Evolutionary conservation across 2,113 vertebrate genomes (phyloP).

Genomic region (Anseranas semipalmata): DNA sequence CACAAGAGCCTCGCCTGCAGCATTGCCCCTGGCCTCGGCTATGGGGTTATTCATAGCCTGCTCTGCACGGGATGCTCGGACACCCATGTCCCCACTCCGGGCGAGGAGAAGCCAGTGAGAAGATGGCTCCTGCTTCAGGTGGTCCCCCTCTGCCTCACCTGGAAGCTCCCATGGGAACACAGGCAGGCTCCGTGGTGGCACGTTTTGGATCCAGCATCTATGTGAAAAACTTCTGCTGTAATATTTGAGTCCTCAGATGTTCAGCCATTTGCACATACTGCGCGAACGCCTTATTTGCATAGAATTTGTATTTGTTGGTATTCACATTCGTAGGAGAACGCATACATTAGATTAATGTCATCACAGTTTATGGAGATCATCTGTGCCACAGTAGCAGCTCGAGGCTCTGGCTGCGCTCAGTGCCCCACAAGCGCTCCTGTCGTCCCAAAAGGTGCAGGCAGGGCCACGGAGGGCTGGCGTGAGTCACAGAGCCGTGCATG

Average conservation of each 20-base stretch:
- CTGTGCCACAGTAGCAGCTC: slow-evolving; percentile 5
- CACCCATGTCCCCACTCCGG: neutral
- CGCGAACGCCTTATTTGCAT: neutral
- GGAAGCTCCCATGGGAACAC: slow-evolving; percentile 7
- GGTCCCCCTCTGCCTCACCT: neutral
- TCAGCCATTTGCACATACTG: slow-evolving; percentile 53
- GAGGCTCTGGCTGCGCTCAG: neutral
- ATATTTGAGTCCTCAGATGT: slow-evolving; percentile 61
- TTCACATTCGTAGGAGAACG: slow-evolving; percentile 7
- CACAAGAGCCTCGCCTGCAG: neutral
- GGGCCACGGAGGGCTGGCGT: rapidly evolving
- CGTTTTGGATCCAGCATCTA: neutral
- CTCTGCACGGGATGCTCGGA: rapidly evolving
- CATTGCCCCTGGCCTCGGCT: neutral
- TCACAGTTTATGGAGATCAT: slow-evolving; percentile 58
- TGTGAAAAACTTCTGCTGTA: slow-evolving; percentile 27
- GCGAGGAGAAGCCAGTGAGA: neutral
- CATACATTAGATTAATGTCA: slow-evolving; percentile 57
- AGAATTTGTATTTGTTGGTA: slow-evolving; percentile 62
- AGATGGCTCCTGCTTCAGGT: neutral
- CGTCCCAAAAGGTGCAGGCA: no score
- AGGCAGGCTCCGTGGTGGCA: neutral
- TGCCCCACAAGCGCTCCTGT: rapidly evolving
- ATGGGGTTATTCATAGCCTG: neutral
- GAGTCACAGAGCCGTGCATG: rapidly evolving